Evolutionary conservation across 2,888 invertebrate genomes (phyloP), one percentile per base, ranked within the genome.

Genomic region (Strigamia crassipes): DNA sequence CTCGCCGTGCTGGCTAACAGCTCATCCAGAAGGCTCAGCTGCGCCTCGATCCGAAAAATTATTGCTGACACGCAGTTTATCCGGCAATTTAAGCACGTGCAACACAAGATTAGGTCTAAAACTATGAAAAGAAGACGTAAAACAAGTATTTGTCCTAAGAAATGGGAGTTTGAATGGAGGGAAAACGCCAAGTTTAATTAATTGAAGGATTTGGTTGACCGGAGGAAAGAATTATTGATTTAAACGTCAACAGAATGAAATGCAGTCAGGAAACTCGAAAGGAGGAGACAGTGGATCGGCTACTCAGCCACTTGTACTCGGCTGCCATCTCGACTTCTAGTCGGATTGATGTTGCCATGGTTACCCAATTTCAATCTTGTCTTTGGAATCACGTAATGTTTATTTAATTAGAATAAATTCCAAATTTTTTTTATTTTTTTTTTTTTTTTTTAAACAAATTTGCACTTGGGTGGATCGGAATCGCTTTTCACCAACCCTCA

Each of bases 271-370:
- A 73, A 73, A 73, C 73, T 27, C 73, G 9, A 73, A 73, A 61
- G 73, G 31, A 73, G 73, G 73, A 73, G 73, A 73, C 73, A 73
- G 73, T 73, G 12, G 73, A 73, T 73, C 73, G 73, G 73, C 73
- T 73, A 73, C 73, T 73, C 73, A 73, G 31, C 31, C 73, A 73
- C 73, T 73, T 73, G 1, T 73, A 23, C 73, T 73, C 73, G 31
- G 31, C 73, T 73, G 73, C 73, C 73, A 73, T 73, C n/a, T 73
- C 73, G 31, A 73, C 73, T 73, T 73, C 73, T 73, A 73, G 27
- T 73, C 31, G 73, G 73, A 73, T 31, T 73, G 73, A 73, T 73
- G 73, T 27, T 15, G 10, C 73, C 73, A 73, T 73, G 73, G 73
- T 13, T 4, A 73, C 73, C 73, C 4, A 18, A 10, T 73, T 73